Evolutionary conservation across 2,113 vertebrate species (phyloP).

Genomic region (Zootoca vivipara): DNA sequence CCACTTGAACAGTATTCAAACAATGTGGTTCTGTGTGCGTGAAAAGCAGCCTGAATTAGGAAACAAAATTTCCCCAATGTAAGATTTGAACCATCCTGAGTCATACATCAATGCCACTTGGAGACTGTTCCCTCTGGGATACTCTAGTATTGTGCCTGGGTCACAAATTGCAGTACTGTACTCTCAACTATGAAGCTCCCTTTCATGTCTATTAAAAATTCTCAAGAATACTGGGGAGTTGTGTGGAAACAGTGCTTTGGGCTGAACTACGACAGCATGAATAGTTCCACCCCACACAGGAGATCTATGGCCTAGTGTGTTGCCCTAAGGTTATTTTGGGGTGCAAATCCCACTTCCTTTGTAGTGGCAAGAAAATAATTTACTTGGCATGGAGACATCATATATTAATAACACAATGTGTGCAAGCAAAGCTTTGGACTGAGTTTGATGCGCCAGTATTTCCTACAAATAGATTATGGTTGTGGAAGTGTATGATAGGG

Average conservation of each 20-base stretch:
- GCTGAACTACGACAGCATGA: background rate
- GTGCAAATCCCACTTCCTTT: background rate
- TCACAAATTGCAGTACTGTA: background rate
- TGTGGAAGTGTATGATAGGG: background rate
- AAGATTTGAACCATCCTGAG: background rate
- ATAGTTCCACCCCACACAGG: too few relatives aligned
- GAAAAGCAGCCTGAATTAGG: background rate
- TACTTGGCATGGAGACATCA: background rate
- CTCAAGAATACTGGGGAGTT: background rate
- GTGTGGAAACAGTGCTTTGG: background rate
- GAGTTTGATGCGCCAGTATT: background rate
- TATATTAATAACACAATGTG: background rate
- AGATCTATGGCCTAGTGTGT: too few relatives aligned
- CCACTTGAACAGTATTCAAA: background rate
- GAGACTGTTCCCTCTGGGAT: too few relatives aligned
- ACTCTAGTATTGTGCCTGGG: too few relatives aligned
- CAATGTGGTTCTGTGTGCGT: too few relatives aligned
- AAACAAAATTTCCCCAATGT: background rate
- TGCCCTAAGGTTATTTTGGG: too few relatives aligned
- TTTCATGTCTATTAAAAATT: background rate
- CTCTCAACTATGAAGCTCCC: background rate
- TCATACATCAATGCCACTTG: background rate
- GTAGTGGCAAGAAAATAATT: background rate
- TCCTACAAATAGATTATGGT: background rate
- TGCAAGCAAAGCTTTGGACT: background rate